Evolutionary conservation across 1,140 invertebrate genomes (phyloP).

Genomic region (Chymomyza costata): DNA sequence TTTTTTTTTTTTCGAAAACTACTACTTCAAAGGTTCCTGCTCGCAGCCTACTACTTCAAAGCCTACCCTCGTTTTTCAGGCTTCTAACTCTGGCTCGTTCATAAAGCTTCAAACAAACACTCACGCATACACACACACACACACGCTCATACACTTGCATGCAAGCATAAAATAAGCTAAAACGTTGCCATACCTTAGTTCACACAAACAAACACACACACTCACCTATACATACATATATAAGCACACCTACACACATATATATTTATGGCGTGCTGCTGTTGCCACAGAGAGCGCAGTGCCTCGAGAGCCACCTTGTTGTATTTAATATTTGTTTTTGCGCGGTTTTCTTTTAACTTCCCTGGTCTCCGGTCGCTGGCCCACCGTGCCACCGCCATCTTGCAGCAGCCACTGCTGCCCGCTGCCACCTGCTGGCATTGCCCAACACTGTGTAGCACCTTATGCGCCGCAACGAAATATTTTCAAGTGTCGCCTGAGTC

Average conservation of each 20-base stretch:
- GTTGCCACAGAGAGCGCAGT: constrained; percentile 52
- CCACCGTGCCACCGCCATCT: neutral
- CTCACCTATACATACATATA: constrained; percentile 13
- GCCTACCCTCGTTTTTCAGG: too few relatives aligned
- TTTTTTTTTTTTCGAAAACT: too few relatives aligned
- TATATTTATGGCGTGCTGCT: constrained; percentile 48
- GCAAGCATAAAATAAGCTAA: constrained; percentile 64
- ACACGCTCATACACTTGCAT: constrained; percentile 19
- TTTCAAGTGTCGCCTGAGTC: too few relatives aligned
- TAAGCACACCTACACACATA: constrained; percentile 23
- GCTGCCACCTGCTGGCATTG: constrained; percentile 3
- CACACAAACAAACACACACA: constrained; percentile 11
- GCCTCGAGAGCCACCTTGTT: constrained; percentile 58
- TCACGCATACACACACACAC: constrained; percentile 1
- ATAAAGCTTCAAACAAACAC: constrained; percentile 13
- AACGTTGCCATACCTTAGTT: constrained; percentile 57
- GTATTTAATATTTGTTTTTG: constrained; percentile 70
- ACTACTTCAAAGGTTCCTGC: too few relatives aligned
- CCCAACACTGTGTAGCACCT: too few relatives aligned
- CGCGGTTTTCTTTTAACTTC: too few relatives aligned
- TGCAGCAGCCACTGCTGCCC: neutral
- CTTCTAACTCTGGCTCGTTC: too few relatives aligned
- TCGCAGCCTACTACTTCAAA: too few relatives aligned
- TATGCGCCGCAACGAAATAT: too few relatives aligned
- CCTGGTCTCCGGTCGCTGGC: too few relatives aligned